Conservation (phyloP, 1,140 invertebrate species). For the Hyles vespertilio region DNA sequence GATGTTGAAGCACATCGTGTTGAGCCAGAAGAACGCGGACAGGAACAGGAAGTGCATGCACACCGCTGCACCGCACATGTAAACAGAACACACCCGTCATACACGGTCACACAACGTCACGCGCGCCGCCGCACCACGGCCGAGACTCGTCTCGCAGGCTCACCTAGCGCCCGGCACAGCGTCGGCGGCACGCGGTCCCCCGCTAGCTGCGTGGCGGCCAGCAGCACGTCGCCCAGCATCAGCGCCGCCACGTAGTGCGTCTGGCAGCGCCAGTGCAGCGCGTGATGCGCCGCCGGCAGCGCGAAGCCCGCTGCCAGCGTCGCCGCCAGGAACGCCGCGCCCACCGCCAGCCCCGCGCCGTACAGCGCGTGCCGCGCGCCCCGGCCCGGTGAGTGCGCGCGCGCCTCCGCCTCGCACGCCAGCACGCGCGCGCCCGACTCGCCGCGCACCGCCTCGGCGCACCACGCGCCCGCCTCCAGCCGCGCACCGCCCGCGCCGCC, state of each 20-base stretch:
- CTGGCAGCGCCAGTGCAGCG: slow-evolving; percentile 89
- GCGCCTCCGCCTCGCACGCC: slow-evolving; percentile 76
- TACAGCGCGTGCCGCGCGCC: slow-evolving; percentile 74
- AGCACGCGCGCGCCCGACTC: slow-evolving; percentile 75
- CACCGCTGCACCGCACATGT: slow-evolving; percentile 81
- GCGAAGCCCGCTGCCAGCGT: slow-evolving; percentile 85
- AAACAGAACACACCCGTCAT: slow-evolving; percentile 27
- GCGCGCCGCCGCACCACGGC: not conserved
- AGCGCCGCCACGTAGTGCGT: slow-evolving; percentile 88
- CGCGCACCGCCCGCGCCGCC: slow-evolving; percentile 29
- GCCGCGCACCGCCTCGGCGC: slow-evolving; percentile 77
- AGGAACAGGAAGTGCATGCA: slow-evolving; percentile 95
- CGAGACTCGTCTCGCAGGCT: slow-evolving; percentile 41
- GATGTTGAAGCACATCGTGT: slow-evolving; percentile 96
- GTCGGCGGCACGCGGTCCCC: slow-evolving; percentile 76
- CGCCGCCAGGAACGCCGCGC: slow-evolving; percentile 85
- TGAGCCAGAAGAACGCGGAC: slow-evolving; percentile 96
- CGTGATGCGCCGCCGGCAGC: slow-evolving; percentile 87
- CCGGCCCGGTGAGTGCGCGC: slow-evolving; percentile 63
- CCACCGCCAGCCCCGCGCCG: slow-evolving; percentile 84
- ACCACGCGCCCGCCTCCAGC: slow-evolving; percentile 76
- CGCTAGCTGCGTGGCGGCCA: slow-evolving; percentile 84
- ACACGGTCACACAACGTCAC: not conserved
- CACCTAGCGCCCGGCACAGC: slow-evolving; percentile 80
- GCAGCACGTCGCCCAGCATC: slow-evolving; percentile 84